Conservation (phyloP, 2,113 vertebrate genomes). For the Silurus meridionalis region DNA sequence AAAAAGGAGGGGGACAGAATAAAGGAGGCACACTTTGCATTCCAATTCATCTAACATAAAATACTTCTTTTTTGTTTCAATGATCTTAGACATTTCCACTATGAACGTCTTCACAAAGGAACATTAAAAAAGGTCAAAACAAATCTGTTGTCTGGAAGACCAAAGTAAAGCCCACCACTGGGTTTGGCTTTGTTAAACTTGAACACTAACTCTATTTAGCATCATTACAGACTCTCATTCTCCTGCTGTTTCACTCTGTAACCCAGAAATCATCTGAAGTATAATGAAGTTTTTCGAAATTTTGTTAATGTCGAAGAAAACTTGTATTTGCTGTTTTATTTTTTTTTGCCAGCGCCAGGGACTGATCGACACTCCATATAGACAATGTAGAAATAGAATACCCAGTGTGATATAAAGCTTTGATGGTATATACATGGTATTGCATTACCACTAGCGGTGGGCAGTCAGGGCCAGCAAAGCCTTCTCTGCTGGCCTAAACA, state of each 20-base stretch:
- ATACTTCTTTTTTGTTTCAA: neutral
- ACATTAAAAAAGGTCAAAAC: neutral
- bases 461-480: too few relatives aligned
- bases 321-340: neutral
- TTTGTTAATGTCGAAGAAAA: neutral
- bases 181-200: neutral
- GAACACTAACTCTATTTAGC: neutral
- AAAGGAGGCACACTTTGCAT: constrained; percentile 5
- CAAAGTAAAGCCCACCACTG: neutral
- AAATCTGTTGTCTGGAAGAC: neutral
- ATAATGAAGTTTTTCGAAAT: neutral
- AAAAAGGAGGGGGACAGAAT: neutral
- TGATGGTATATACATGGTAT: neutral
- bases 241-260: neutral
- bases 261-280: neutral
- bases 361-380: neutral
- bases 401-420: neutral
- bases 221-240: neutral
- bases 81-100: neutral
- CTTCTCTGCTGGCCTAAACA: too few relatives aligned
- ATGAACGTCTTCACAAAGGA: neutral
- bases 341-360: neutral
- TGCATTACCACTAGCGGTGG: neutral
- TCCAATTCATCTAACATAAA: neutral
- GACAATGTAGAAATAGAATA: neutral